Evolutionary conservation across 2,888 invertebrate genomes (phyloP).

Genomic region (Hemithea aestivaria): DNA sequence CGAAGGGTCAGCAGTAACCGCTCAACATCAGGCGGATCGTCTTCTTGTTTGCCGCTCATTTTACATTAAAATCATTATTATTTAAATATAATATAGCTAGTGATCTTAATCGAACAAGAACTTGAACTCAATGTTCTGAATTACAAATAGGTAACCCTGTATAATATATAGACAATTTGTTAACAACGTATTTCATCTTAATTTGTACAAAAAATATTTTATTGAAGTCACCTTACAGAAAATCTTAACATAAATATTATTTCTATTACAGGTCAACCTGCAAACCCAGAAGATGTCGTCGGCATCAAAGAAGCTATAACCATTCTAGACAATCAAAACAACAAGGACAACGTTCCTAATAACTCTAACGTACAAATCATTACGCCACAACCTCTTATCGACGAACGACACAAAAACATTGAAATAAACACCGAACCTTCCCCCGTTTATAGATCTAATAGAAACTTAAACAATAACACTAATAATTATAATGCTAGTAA

Average conservation of each 20-base stretch:
- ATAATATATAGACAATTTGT: too few species aligned
- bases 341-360: slow-evolving; percentile 30
- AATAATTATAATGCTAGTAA: slow-evolving; percentile 20
- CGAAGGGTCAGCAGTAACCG: too few species aligned
- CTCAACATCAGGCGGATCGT: too few species aligned
- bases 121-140: too few species aligned
- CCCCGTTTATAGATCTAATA: slow-evolving; percentile 61
- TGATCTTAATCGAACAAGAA: too few species aligned
- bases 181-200: too few species aligned
- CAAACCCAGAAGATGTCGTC: slow-evolving; percentile 60
- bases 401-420: slow-evolving; percentile 54
- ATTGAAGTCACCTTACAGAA: too few species aligned
- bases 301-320: slow-evolving; percentile 69
- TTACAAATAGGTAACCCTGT: too few species aligned
- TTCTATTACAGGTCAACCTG: slow-evolving; percentile 45
- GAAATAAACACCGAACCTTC: slow-evolving; percentile 42
- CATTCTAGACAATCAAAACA: slow-evolving; percentile 62
- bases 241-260: not conserved
- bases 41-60: too few species aligned
- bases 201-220: too few species aligned
- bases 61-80: too few species aligned
- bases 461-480: slow-evolving; percentile 45
- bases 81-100: too few species aligned
- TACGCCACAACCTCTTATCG: slow-evolving; percentile 56
- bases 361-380: slow-evolving; percentile 48